Conservation (phyloP, 2,888 invertebrate genomes). For the Gerris lacustris region DNA sequence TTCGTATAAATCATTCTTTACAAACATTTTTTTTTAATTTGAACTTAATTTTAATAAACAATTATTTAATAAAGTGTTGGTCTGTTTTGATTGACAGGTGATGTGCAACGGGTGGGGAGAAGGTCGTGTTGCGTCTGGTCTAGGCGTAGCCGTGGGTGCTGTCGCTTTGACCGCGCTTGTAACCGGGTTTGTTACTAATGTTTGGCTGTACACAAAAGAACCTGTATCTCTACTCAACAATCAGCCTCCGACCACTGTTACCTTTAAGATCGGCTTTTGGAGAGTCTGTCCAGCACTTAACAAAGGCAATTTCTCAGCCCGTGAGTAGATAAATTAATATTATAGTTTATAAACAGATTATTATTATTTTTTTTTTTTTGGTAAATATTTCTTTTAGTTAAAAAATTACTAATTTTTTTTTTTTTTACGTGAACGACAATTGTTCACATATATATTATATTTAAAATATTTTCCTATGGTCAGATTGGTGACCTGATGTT, state of each 20-base stretch:
- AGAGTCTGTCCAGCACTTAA: slow-evolving; percentile 41
- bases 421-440: too few species aligned
- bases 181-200: slow-evolving; percentile 41
- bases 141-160: slow-evolving; percentile 40
- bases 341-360: too few species aligned
- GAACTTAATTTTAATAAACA: too few species aligned
- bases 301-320: slow-evolving; percentile 38
- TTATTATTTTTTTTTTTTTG: too few species aligned
- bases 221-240: slow-evolving; percentile 39
- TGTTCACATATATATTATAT: too few species aligned
- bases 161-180: slow-evolving; percentile 39
- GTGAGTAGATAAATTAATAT: slow-evolving; percentile 36
- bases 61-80: not conserved
- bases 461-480: too few species aligned
- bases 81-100: not conserved
- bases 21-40: too few species aligned
- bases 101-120: slow-evolving; percentile 19
- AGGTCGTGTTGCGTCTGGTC: slow-evolving; percentile 34
- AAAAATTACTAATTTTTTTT: too few species aligned
- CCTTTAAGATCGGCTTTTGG: slow-evolving; percentile 43
- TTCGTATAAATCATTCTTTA: too few species aligned
- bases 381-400: too few species aligned
- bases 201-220: slow-evolving; percentile 42
- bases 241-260: slow-evolving; percentile 40
- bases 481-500: too few species aligned